Base-by-base conservation (phyloP, 2,113 vertebrate species). In the Seriola dumerili region DNA sequence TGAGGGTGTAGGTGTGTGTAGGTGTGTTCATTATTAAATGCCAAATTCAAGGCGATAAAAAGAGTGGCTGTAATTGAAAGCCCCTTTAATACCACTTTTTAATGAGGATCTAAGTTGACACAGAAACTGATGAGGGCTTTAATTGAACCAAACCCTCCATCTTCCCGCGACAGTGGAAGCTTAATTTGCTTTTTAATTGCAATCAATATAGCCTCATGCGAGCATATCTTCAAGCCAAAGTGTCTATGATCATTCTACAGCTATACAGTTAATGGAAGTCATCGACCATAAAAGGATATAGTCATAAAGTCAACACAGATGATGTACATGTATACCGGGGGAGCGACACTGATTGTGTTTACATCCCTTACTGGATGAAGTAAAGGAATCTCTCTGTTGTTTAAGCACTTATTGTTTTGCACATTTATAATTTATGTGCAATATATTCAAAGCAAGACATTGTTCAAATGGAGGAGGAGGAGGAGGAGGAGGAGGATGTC, bases 371-470 rank as follows among this genome's bases (percentile, higher is more conserved):
- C 46, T 50, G 21, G 23, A 38, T 58, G 52, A 46, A 77, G 32
- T 19, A 74, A 23, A 42, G 6, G 21, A 40, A 83, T 76, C 13
- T 23, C 19, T 23, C 19, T 46, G 32, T 40, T 77, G 44, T 84
- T 83, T 46, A 78, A 57, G 80, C 44, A 52, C 40, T 16, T 44
- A 50, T 16, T 1, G 46, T 74, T 79, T 67, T 63, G 19, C 25
- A 42, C 40, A 84, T 90, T 71, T 62, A 84, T 86, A 80, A 81
- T 87, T 87, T 62, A 85, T 76, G 25, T 14, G 23, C 58, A 83
- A 40, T 57, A 71, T 78, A 78, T 81, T 87, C 36, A 86, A 70
- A 80, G 59, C 44, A 7, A 64, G 61, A 58, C 38, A 72, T 36
- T 85, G 69, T 81, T 74, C 19, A 81, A 57, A 46, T 14, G 17